These are phyloP conservation scores for Dendroctonus ponderosae DNA, from an alignment of 1,140 invertebrate genomes.

Conservation along the genomic window DNA sequence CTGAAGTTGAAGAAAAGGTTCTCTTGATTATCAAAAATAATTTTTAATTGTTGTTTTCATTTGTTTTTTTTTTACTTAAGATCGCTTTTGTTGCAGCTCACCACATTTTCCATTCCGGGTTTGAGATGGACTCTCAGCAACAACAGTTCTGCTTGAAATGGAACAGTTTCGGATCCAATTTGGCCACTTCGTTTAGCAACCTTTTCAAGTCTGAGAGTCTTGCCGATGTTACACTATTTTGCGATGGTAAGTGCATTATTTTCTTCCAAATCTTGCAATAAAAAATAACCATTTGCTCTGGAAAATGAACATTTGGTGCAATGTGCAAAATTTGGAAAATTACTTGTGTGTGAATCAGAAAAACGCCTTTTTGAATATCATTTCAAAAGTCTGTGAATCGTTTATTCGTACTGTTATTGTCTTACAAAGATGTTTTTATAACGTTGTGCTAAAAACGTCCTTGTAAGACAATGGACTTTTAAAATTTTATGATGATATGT, in stretches of 20 bases:
- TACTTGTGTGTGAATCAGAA: neutral
- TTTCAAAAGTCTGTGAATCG: neutral
- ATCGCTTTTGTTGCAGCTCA: slow-evolving; percentile 46
- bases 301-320: neutral
- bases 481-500: too few species aligned
- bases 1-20: too few species aligned
- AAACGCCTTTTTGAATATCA: neutral
- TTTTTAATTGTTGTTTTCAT: too few species aligned
- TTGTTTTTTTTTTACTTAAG: neutral
- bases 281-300: neutral
- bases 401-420: too few species aligned
- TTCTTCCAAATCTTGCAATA: neutral
- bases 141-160: slow-evolving; percentile 89
- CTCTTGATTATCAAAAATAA: too few species aligned
- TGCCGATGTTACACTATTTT: slow-evolving; percentile 85
- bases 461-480: too few species aligned
- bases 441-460: too few species aligned
- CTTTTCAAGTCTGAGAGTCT: slow-evolving; percentile 86
- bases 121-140: slow-evolving; percentile 77
- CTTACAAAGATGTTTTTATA: too few species aligned
- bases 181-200: slow-evolving; percentile 83
- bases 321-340: neutral
- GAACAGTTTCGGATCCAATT: slow-evolving; percentile 87
- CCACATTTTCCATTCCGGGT: slow-evolving; percentile 52
- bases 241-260: slow-evolving; percentile 70